Conservation (phyloP, 2,113 vertebrate species). For the Calidris pygmaea region DNA sequence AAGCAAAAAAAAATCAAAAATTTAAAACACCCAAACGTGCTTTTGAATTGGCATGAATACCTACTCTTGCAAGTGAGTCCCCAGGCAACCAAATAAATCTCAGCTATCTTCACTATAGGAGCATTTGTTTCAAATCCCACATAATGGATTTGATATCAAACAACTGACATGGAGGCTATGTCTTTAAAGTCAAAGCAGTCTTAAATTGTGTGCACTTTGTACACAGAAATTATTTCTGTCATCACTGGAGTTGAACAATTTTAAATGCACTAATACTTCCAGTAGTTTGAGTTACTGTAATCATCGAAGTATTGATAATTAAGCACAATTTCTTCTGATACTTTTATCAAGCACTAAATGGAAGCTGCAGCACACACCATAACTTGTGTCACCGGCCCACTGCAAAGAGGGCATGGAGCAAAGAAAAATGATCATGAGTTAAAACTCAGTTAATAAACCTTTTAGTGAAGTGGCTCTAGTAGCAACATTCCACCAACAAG, state of each 20-base stretch:
- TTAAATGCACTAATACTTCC: neutral
- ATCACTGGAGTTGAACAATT: neutral
- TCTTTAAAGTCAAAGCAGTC: neutral
- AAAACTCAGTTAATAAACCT: neutral
- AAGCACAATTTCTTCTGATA: neutral
- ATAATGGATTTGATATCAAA: neutral
- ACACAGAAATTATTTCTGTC: neutral
- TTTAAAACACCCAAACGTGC: too few relatives aligned
- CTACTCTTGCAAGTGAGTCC: too few relatives aligned
- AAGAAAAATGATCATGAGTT: neutral
- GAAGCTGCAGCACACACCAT: neutral
- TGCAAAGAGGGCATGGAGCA: neutral
- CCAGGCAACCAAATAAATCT: neutral
- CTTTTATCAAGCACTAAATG: neutral
- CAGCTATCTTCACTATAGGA: neutral
- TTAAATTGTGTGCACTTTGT: neutral
- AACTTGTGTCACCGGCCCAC: neutral
- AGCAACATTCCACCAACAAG: neutral
- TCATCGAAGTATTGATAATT: neutral
- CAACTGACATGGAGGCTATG: neutral
- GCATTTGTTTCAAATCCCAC: neutral
- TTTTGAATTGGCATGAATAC: neutral
- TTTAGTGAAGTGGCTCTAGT: neutral
- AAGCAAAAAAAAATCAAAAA: neutral
- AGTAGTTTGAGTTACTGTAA: neutral